A percentile compares a stretch with the other conserved stretches of the same genome.
These are phyloP conservation scores for Chrysaora quinquecirrha DNA, from an alignment of 30 jellyfish, hydroid and myxozoan species.

Conservation along the genomic window DNA sequence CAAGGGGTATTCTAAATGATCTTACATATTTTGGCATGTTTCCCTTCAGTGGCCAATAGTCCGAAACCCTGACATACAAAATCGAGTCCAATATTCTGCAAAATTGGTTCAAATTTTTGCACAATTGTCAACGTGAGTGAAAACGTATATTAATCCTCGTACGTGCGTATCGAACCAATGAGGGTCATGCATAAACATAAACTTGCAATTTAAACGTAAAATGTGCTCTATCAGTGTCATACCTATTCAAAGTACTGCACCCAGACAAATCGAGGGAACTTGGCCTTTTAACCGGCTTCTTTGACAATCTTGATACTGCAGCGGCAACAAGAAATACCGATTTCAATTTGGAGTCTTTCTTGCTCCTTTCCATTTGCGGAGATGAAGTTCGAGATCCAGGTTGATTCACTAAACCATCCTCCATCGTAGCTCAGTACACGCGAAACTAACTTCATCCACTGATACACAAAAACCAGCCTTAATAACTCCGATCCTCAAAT, in stretches of 20 bases:
- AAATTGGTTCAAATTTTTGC: no score
- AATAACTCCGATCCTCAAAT: background rate
- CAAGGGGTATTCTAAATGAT: no score
- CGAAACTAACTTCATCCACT: background rate
- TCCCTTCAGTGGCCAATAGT: no score
- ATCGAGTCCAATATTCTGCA: no score
- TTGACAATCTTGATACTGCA: constrained; percentile 43
- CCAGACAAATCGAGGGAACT: constrained; percentile 7
- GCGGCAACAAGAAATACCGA: constrained; percentile 50
- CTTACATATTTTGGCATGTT: no score
- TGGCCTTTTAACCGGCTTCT: constrained; percentile 24
- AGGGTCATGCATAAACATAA: no score
- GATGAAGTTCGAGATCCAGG: constrained; percentile 13
- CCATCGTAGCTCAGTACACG: background rate
- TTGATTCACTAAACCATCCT: background rate
- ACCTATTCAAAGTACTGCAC: constrained; percentile 2
- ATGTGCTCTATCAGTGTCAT: no score
- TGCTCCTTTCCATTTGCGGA: constrained; percentile 52
- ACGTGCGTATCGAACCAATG: no score
- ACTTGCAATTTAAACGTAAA: no score
- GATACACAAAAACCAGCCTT: background rate
- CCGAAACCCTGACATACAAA: no score
- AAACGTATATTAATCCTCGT: no score
- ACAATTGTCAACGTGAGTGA: no score
- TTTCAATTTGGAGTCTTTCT: constrained; percentile 30